Percentiles rank a stretch among this genome's conserved stretches.
phyloP scores from a whole-genome alignment of 2,888 invertebrate genomes.

The Drosophila helvetica region DNA sequence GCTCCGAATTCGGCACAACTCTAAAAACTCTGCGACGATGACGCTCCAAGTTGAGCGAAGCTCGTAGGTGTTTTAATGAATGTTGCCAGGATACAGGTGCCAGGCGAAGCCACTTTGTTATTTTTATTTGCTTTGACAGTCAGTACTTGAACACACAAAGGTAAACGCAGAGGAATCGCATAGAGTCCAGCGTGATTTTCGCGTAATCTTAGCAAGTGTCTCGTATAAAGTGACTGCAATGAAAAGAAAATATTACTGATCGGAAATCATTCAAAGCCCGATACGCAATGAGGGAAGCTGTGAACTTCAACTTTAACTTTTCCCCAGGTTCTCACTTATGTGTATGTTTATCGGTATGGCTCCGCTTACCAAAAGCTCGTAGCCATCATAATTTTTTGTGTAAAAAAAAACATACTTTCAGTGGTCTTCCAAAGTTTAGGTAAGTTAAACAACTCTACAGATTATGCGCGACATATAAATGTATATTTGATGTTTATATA shows the following conservation, averaged over 20 bases:
- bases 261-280: slow-evolving; percentile 5
- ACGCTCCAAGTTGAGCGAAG: slow-evolving; percentile 38
- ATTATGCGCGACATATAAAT: slow-evolving; percentile 21
- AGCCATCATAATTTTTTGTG: slow-evolving; percentile 31
- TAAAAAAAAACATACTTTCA: slow-evolving; percentile 27
- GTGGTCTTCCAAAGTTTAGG: slow-evolving; percentile 21
- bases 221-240: slow-evolving; percentile 15
- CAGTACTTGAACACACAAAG: slow-evolving; percentile 73
- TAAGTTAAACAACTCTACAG: slow-evolving; percentile 13
- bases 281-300: slow-evolving; percentile 77
- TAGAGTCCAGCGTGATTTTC: slow-evolving; percentile 31
- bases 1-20: slow-evolving; percentile 60
- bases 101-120: slow-evolving; percentile 81
- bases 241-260: neutral
- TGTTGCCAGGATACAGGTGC: slow-evolving; percentile 83
- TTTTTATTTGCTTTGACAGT: slow-evolving; percentile 81
- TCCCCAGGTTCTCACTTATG: slow-evolving; percentile 71
- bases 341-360: slow-evolving; percentile 11
- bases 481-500: neutral
- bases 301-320: slow-evolving; percentile 81
- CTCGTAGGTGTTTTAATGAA: slow-evolving; percentile 75
- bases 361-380: slow-evolving; percentile 23
- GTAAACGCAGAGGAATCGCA: slow-evolving; percentile 57
- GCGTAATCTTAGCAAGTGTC: slow-evolving; percentile 35
- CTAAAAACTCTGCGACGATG: slow-evolving; percentile 25